Base-by-base conservation (phyloP, 2,797 vertebrate species). In the Spheniscus humboldti region DNA sequence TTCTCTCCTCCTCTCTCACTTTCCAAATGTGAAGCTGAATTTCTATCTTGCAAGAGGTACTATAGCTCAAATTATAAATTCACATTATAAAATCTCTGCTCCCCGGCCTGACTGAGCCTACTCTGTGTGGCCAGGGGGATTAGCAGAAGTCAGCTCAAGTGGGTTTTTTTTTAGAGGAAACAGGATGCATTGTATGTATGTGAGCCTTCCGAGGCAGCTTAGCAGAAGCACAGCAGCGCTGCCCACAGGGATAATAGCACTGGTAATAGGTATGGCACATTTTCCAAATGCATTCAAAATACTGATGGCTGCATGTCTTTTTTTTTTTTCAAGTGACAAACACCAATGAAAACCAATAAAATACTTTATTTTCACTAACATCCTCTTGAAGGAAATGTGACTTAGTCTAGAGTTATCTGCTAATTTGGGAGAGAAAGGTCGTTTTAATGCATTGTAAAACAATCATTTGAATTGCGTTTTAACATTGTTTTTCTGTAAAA, bases 401-500 rank as follows among this genome's bases (percentile, higher is more conserved):
- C 88, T 94, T 92, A 84, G 35, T 59, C 39, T 77, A 74, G 47
- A 67, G 57, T 33, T 87, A 63, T 60, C 72, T 82, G 52, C 50
- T 95, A 81, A 91, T 95, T 86, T 94, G 45, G 41, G 76, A 80
- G 47, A 94, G 87, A 94, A 94, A 68, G 12, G 17, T 28, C 25
- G 20, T 74, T 90, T 84, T 73, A 88, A 90, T 96, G 66, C 31
- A 37, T 28, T 92, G 89, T 93, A 85, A 94, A 96, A 48, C 50
- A 59, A 63, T 78, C 4, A 79, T 71, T 92, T 85, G 62, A 72
- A 73, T 71, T 81, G 55, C 0, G 0, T 69, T 96, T 89, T 77
- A 88, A 72, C 75, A 20, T 28, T 64, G 68, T 80, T 92, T 94
- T 96, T 95, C 92, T 79, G 47, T 80, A 77, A 91, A 96, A 95